Base-by-base conservation (phyloP, 2,888 invertebrate genomes). In the Catotricha subobsoleta region DNA sequence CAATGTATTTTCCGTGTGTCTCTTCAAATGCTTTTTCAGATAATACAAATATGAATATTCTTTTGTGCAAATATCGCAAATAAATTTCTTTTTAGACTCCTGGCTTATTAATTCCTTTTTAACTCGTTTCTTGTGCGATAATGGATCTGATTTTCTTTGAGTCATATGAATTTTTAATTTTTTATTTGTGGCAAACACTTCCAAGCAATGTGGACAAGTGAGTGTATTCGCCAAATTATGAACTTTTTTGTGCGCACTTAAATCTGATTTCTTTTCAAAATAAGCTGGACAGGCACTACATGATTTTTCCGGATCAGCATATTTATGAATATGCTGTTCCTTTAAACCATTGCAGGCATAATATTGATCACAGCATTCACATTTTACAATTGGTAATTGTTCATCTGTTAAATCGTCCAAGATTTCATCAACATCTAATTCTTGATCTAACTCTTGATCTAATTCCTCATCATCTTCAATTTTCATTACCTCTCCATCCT, bases 31-130 rank as follows among this genome's bases (percentile, higher is more conserved):
- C 9, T 36, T 36, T 16, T 36, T 36, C 8, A 36, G 36, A 25
- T 36, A 36, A 36, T 36, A 23, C 23, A 36, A 25, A 36, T 36
- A 36, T 2, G 36, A 36, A 36, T 36, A 36, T 10, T 36, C 36
- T 36, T 36, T 36, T 13, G 7, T 21, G 25, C 36, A 36, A 15
- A 36, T 21, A 16, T 36, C 23, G n/a, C 36, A 36, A 3, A 23
- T 16, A 10, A 36, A 36, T 36, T 36, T 36, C 10, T 36, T 21
- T 9, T 4, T 6, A 2, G 13, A 21, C 5, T 23, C 36, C 2
- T 23, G 15, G 16, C 15, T 20, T 8, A 21, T 25, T 25, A 25
- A 25, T 2, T 16, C 2, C 16, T 36, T 36, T 25, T 23, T 13
- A 3, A 15, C 3, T 9, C 36, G 36, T 23, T 25, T 23, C 7